A percentile compares a stretch with the other conserved stretches of the same genome.
Evolutionary conservation across 2,797 vertebrate genomes (phyloP).

Genomic region (Epinephelus awoara): DNA sequence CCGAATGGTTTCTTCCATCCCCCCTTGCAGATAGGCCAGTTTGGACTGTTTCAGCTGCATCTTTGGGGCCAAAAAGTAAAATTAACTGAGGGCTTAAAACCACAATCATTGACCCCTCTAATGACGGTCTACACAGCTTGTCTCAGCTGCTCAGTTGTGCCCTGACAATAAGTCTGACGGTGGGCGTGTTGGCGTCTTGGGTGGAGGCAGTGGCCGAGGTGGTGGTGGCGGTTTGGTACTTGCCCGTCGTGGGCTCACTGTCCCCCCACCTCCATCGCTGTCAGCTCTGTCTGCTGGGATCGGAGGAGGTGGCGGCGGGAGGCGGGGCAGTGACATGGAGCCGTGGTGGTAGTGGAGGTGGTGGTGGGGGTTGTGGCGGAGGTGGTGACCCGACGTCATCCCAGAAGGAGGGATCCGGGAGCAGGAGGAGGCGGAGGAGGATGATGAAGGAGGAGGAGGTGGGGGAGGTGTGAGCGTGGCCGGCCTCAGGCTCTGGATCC

Average conservation of each 20-base stretch:
- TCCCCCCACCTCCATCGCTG: slow-evolving; percentile 79
- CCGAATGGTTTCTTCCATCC: slow-evolving; percentile 30
- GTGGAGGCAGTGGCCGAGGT: slow-evolving; percentile 76
- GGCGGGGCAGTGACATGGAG: slow-evolving; percentile 82
- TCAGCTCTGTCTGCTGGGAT: slow-evolving; percentile 81
- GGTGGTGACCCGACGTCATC: slow-evolving; percentile 38
- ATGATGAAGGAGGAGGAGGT: slow-evolving; percentile 55
- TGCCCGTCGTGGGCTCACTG: slow-evolving; percentile 73
- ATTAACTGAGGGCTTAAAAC: slow-evolving; percentile 7
- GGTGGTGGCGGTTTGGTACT: slow-evolving; percentile 71
- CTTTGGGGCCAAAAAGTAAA: slow-evolving; percentile 6
- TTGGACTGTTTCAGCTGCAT: slow-evolving; percentile 27
- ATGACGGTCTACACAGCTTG: neutral
- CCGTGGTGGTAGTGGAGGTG: slow-evolving; percentile 73
- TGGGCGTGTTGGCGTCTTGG: slow-evolving; percentile 69
- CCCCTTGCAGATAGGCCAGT: neutral
- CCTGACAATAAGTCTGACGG: slow-evolving; percentile 78
- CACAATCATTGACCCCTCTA: slow-evolving; percentile 27
- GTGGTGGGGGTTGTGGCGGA: slow-evolving; percentile 58
- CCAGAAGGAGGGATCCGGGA: slow-evolving; percentile 50
- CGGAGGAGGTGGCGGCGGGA: slow-evolving; percentile 78
- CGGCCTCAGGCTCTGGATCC: slow-evolving; percentile 89
- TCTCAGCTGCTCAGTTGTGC: slow-evolving; percentile 72
- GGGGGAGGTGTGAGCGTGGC: slow-evolving; percentile 65
- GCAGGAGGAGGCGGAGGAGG: slow-evolving; percentile 74